These are phyloP conservation scores for Thereva unica DNA, from an alignment of 2,888 invertebrate genomes.

Conservation along the genomic window DNA sequence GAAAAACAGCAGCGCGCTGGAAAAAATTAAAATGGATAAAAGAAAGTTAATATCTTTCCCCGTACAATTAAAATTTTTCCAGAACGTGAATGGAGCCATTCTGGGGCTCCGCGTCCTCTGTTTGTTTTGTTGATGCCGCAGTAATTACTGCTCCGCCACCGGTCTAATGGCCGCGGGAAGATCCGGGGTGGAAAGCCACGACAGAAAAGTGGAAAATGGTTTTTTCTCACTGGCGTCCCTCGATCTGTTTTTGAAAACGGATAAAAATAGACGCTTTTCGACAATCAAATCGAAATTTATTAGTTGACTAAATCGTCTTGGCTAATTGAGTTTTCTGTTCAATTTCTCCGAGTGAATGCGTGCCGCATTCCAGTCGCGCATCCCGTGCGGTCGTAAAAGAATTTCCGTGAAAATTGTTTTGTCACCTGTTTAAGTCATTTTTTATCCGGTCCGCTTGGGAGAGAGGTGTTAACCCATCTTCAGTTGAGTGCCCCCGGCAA, in stretches of 20 bases:
- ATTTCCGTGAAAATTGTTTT: conserved; percentile 41
- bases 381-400: conserved; percentile 35
- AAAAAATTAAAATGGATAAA: too few relatives aligned
- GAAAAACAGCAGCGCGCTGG: too few relatives aligned
- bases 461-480: conserved; percentile 17
- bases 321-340: conserved; percentile 30
- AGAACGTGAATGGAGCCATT: conserved; percentile 7
- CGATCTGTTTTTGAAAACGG: conserved; percentile 2
- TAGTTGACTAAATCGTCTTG: conserved; percentile 4
- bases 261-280: conserved; percentile 25
- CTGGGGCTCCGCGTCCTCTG: conserved; percentile 1
- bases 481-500: neutral
- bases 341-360: conserved; percentile 24
- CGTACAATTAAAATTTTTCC: conserved; percentile 27
- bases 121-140: conserved; percentile 21
- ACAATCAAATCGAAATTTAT: conserved; percentile 32
- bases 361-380: conserved; percentile 21
- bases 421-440: conserved; percentile 42
- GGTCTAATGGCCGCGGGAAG: too few relatives aligned
- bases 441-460: conserved; percentile 34
- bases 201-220: neutral
- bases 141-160: conserved; percentile 12
- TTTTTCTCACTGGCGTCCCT: conserved; percentile 11
- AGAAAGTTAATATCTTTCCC: too few relatives aligned
- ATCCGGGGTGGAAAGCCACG: too few relatives aligned